Evolutionary conservation across 1,140 invertebrate species (phyloP).

Genomic region (Pectinophora gossypiella): DNA sequence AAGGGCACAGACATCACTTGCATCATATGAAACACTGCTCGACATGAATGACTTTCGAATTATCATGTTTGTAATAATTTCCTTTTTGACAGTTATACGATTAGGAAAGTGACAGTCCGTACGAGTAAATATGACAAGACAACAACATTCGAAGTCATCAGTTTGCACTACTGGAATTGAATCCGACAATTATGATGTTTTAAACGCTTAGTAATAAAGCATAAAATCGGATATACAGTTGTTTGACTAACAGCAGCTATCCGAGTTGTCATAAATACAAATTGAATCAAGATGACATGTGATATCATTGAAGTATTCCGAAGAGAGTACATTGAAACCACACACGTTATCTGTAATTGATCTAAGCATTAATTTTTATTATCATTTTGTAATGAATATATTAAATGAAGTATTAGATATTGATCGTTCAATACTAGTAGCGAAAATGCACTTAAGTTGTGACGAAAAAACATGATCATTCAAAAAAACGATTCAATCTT

Average conservation of each 20-base stretch:
- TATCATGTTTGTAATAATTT: conserved; percentile 9
- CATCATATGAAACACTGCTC: too few relatives aligned
- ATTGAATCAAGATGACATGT: conserved; percentile 22
- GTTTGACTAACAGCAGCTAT: neutral
- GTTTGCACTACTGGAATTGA: neutral
- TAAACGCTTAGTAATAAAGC: neutral
- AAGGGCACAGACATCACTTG: too few relatives aligned
- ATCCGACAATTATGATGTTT: neutral
- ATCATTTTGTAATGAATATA: conserved; percentile 9
- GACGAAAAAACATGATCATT: too few relatives aligned
- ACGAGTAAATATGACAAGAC: conserved; percentile 10
- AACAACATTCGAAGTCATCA: neutral
- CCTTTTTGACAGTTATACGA: conserved; percentile 10
- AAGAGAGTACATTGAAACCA: conserved; percentile 9
- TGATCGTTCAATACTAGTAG: too few relatives aligned
- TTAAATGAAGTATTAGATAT: too few relatives aligned
- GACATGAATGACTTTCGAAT: conserved; percentile 10
- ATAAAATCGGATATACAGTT: neutral
- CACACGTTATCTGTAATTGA: conserved; percentile 10
- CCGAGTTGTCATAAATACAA: conserved; percentile 6
- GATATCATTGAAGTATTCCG: conserved; percentile 15
- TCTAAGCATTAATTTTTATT: conserved; percentile 6
- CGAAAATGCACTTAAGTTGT: too few relatives aligned
- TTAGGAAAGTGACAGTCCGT: conserved; percentile 11
- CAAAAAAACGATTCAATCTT: too few relatives aligned